Evolutionary conservation across 2,113 vertebrate genomes (phyloP).

Genomic region (Chaetura pelagica): DNA sequence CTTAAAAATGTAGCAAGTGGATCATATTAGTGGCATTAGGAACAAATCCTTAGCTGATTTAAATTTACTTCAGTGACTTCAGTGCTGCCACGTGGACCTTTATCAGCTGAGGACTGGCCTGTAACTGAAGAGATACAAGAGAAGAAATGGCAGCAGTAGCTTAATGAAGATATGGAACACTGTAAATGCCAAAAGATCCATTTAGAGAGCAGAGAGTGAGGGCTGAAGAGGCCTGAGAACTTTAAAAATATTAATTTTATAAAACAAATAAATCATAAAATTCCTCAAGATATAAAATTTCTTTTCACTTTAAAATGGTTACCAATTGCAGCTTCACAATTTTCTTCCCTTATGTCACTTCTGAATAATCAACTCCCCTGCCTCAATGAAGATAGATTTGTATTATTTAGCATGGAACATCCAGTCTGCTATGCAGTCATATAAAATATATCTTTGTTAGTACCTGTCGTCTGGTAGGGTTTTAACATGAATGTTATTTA

Average conservation of each 20-base stretch:
- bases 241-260: background rate
- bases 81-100: background rate
- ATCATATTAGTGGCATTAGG: background rate
- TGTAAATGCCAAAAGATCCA: background rate
- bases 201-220: background rate
- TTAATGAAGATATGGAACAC: background rate
- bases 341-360: background rate
- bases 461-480: background rate
- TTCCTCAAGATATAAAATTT: background rate
- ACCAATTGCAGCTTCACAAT: background rate
- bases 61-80: background rate
- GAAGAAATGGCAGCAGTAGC: background rate
- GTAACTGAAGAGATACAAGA: background rate
- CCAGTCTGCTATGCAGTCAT: background rate
- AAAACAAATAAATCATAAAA: background rate
- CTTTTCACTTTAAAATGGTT: background rate
- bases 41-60: background rate
- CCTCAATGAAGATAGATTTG: background rate
- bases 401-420: background rate
- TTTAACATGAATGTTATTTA: background rate
- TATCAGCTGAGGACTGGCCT: background rate
- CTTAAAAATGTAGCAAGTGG: background rate
- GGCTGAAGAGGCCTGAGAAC: background rate
- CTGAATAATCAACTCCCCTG: background rate
- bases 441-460: background rate